Percentiles rank a stretch among this genome's conserved stretches.
These are phyloP conservation scores for Meloidogyne exigua DNA, from an alignment of 1,140 invertebrate species.

Conservation along the genomic window DNA sequence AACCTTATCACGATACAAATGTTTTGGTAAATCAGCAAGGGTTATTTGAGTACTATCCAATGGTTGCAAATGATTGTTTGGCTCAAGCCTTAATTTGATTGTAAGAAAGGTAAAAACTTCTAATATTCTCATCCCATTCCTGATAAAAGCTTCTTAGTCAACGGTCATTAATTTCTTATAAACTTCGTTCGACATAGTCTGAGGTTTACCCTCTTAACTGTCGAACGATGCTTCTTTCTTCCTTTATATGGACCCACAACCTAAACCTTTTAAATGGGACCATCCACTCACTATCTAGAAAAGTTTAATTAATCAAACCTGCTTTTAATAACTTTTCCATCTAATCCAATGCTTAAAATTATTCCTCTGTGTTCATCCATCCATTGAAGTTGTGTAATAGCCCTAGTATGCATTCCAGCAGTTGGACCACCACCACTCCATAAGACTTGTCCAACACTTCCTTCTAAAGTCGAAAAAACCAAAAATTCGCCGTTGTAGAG, in stretches of 20 bases:
- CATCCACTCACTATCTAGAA: no score
- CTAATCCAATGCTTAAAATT: conserved; percentile 15
- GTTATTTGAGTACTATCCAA: conserved; percentile 27
- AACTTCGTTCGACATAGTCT: no score
- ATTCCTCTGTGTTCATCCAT: neutral
- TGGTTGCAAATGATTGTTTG: conserved; percentile 26
- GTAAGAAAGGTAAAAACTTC: no score
- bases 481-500: conserved; percentile 12
- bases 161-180: no score
- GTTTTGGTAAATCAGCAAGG: conserved; percentile 35
- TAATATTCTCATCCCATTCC: neutral
- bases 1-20: neutral
- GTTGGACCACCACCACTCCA: conserved; percentile 14
- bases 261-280: no score
- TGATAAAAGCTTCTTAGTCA: neutral
- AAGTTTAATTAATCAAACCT: neutral
- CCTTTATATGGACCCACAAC: no score
- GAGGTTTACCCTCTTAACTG: no score
- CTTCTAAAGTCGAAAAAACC: neutral
- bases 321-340: conserved; percentile 10
- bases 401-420: neutral
- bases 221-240: no score
- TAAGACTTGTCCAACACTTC: neutral
- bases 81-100: conserved; percentile 8
- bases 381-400: conserved; percentile 25